These are phyloP conservation scores for Microctonus aethiopoides DNA, from an alignment of 2,888 invertebrate species.

Conservation along the genomic window DNA sequence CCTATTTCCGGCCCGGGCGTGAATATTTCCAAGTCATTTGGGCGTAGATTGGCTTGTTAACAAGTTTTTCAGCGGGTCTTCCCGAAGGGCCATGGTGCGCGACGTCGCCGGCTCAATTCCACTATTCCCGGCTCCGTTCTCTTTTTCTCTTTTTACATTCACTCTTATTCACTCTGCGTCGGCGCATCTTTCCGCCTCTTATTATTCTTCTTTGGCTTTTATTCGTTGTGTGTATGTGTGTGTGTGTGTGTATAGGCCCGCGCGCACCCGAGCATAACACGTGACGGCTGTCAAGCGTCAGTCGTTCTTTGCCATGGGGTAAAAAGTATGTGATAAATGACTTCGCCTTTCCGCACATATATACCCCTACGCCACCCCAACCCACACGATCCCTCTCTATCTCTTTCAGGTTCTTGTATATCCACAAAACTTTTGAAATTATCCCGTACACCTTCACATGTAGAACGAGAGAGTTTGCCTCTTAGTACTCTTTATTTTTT, in stretches of 20 bases:
- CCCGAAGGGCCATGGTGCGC: constrained; percentile 33
- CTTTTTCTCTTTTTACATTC: constrained; percentile 3
- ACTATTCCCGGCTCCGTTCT: background rate
- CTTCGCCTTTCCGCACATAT: constrained; percentile 23
- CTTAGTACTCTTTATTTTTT: too few species aligned
- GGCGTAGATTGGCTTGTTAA: constrained; percentile 54
- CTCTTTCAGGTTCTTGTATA: background rate
- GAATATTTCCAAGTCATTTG: constrained; percentile 43
- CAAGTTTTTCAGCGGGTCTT: constrained; percentile 51
- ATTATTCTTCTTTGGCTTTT: constrained; percentile 24
- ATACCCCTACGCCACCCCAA: constrained; percentile 2
- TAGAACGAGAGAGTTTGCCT: too few species aligned
- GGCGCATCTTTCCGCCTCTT: constrained; percentile 32
- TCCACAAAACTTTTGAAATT: constrained; percentile 17
- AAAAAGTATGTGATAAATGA: constrained; percentile 45
- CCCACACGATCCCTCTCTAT: constrained; percentile 8
- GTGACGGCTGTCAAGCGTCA: constrained; percentile 45
- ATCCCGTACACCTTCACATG: constrained; percentile 14
- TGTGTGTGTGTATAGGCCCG: constrained; percentile 20
- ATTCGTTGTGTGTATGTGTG: background rate
- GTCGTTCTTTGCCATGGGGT: constrained; percentile 16
- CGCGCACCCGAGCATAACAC: constrained; percentile 36
- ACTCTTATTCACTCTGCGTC: constrained; percentile 27
- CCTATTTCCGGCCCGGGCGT: constrained; percentile 35
- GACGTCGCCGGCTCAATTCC: constrained; percentile 21